Conservation (phyloP, 2,113 vertebrate species). For the Ailuropoda melanoleuca region DNA sequence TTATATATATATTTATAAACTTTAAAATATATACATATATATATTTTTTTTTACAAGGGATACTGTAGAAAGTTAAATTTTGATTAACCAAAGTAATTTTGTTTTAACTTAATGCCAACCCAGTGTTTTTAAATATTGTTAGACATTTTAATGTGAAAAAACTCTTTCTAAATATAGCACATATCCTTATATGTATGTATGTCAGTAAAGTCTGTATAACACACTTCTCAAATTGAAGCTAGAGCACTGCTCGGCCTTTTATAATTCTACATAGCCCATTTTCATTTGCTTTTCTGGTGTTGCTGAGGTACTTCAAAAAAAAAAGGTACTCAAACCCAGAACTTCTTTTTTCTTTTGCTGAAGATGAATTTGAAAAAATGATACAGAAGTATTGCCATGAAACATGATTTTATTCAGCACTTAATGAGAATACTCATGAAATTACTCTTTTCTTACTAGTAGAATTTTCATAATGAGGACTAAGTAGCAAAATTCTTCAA, state of each 20-base stretch:
- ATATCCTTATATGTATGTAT: neutral
- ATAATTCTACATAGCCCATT: neutral
- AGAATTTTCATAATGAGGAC: neutral
- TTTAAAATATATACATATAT: neutral
- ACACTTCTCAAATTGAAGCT: neutral
- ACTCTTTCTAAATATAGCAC: neutral
- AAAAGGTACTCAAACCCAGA: neutral
- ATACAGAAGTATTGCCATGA: neutral
- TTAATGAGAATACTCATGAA: conserved; percentile 6
- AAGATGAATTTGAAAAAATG: conserved; percentile 3
- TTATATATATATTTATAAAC: neutral
- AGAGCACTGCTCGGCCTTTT: neutral
- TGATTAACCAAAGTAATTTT: conserved; percentile 2
- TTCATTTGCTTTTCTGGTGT: neutral
- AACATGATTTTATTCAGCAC: neutral
- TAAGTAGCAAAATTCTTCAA: neutral
- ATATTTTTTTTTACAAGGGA: neutral
- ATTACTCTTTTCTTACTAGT: neutral
- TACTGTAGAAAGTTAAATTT: conserved; percentile 30
- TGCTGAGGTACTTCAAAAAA: neutral
- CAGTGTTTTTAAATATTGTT: neutral
- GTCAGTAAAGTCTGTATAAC: neutral
- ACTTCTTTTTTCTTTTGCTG: neutral
- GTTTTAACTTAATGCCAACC: conserved; percentile 8
- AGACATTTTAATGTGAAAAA: neutral